Percentiles rank a stretch among this genome's conserved stretches.
Evolutionary conservation across 2,113 vertebrate species (phyloP).

Genomic region (Psammodynastes pulverulentus): DNA sequence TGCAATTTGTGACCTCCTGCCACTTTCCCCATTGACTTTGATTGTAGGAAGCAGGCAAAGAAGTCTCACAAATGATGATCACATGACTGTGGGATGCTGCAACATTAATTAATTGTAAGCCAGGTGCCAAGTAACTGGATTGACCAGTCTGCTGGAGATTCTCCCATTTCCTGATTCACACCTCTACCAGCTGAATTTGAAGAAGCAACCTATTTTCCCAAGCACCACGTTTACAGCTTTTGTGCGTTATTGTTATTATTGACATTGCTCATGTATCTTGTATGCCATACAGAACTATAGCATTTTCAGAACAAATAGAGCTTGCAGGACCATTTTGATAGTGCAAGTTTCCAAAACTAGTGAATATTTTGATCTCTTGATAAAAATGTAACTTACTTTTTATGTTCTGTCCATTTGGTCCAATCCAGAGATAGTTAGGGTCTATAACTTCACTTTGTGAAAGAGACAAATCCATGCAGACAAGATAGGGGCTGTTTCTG

Average conservation of each 20-base stretch:
- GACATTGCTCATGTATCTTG: neutral
- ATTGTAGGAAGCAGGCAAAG: neutral
- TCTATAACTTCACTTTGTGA: conserved; percentile 67
- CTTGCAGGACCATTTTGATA: neutral
- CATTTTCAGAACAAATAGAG: neutral
- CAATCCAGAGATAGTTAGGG: conserved; percentile 69
- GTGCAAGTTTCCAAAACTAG: neutral
- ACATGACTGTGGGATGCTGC: neutral
- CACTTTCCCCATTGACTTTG: neutral
- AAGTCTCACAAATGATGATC: neutral
- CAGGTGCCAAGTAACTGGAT: neutral
- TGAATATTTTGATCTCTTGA: neutral
- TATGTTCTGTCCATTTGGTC: conserved; percentile 68
- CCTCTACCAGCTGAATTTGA: neutral
- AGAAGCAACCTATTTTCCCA: neutral
- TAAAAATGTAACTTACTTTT: conserved; percentile 56
- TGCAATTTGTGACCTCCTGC: neutral
- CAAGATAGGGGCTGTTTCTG: conserved; percentile 62
- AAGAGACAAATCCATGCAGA: conserved; percentile 66
- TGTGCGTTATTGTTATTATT: neutral
- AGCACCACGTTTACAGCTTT: neutral
- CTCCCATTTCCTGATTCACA: neutral
- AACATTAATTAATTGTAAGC: neutral
- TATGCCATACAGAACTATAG: neutral
- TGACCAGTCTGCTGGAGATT: neutral